Percentiles rank a stretch among this genome's conserved stretches.
phyloP scores from a whole-genome alignment of 2,113 vertebrate species.

The Callaeas wilsoni region DNA sequence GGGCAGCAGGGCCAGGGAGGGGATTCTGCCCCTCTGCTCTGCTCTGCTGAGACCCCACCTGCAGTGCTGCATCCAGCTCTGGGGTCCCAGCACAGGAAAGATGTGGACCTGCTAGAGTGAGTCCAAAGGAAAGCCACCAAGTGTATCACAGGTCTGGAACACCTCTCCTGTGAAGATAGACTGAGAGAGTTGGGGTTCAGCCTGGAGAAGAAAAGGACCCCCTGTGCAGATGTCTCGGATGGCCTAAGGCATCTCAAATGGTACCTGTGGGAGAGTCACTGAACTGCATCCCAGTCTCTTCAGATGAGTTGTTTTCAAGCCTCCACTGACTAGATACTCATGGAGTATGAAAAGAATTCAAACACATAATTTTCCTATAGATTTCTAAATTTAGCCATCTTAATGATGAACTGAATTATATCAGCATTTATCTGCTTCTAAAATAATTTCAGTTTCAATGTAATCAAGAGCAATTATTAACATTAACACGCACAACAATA shows the following conservation, averaged over 20 bases:
- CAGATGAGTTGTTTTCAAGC: background rate
- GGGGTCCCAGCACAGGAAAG: background rate
- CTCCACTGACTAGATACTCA: background rate
- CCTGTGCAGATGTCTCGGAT: background rate
- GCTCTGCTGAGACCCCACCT: background rate
- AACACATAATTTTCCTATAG: background rate
- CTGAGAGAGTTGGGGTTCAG: background rate
- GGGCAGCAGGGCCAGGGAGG: background rate
- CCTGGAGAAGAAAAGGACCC: background rate
- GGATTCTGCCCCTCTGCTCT: background rate
- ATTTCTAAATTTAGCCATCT: background rate
- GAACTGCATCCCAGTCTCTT: background rate
- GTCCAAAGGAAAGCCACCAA: background rate
- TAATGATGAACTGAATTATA: background rate
- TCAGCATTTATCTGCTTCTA: background rate
- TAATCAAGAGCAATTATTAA: background rate
- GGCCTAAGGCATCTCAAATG: background rate
- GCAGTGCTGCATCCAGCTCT: background rate
- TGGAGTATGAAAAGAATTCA: background rate
- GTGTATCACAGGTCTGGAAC: background rate
- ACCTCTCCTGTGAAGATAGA: background rate
- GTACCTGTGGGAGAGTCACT: background rate
- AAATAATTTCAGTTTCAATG: background rate
- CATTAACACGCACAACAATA: background rate
- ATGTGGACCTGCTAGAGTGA: accelerated